Evolutionary conservation across 2,888 invertebrate genomes (phyloP).

Genomic region (Vanessa cardui): DNA sequence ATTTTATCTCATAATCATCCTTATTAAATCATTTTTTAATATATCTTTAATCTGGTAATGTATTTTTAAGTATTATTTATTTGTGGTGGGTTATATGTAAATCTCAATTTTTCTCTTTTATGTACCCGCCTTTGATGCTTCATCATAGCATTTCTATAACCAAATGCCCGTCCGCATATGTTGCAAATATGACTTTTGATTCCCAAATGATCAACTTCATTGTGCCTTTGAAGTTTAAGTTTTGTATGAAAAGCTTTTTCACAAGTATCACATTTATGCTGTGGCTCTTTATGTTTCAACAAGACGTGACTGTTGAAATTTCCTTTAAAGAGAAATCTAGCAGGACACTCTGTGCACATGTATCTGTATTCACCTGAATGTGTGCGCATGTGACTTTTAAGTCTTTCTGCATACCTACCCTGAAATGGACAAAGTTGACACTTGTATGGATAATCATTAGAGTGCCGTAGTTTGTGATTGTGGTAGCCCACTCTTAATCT

Average conservation of each 20-base stretch:
- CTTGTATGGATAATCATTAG: slow-evolving; percentile 50
- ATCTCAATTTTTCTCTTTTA: slow-evolving; percentile 49
- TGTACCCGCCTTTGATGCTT: slow-evolving; percentile 60
- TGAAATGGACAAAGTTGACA: slow-evolving; percentile 55
- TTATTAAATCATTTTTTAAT: background rate
- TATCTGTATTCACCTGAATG: slow-evolving; percentile 56
- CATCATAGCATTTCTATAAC: slow-evolving; percentile 59
- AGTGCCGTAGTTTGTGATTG: slow-evolving; percentile 53
- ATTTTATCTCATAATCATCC: no score
- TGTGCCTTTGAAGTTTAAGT: slow-evolving; percentile 51
- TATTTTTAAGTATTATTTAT: background rate
- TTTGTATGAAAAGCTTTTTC: slow-evolving; percentile 56
- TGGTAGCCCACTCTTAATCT: slow-evolving; percentile 52
- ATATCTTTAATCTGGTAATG: background rate
- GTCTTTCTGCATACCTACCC: slow-evolving; percentile 48
- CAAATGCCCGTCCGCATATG: slow-evolving; percentile 59
- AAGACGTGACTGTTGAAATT: slow-evolving; percentile 55
- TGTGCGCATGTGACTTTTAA: slow-evolving; percentile 53
- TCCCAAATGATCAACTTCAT: slow-evolving; percentile 58
- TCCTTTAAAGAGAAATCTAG: slow-evolving; percentile 55
- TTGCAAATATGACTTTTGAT: slow-evolving; percentile 58
- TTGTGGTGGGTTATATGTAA: background rate
- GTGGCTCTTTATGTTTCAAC: slow-evolving; percentile 54
- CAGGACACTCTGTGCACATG: slow-evolving; percentile 57
- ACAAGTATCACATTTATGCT: slow-evolving; percentile 56